Evolutionary conservation across 2,888 invertebrate species (phyloP), one percentile per base, ranked within the genome.

Genomic region (Mactromeris polynyma): DNA sequence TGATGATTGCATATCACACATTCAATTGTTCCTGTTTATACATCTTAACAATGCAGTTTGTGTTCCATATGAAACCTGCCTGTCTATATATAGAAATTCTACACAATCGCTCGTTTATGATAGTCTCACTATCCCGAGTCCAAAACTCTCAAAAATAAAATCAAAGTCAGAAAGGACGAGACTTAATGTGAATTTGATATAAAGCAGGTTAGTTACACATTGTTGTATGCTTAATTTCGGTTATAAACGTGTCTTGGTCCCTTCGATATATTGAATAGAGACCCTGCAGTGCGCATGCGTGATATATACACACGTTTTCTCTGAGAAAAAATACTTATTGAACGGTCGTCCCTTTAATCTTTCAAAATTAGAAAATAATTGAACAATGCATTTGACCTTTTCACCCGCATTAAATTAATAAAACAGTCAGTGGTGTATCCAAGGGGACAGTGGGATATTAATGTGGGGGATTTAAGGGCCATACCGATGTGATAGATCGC

Each of bases 391-490:
- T 36, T 14, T 81, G 81, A 58, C 81, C 54, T 33, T 81, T 81
- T 81, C 54, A 81, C 81, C 81, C 33, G 21, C 36, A 54, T 17
- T n/a, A 81, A 81, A 81, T 81, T 33, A 81, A 79, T 79, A 79
- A 79, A 73, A 79, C 42, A 26, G 26, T 26, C 79, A 26, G 40
- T n/a, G 79, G 40, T 40, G 26, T 79, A 73, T 33, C 73, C 73
- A 4, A 73, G 73, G 73, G 73, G 73, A 73, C 36, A 33, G 73
- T 73, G 33, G 73, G 73, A 1, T 73, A 73, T 73, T 33, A 14
- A 73, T 33, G 73, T 36, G 11, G 0, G 33, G 73, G 69, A 69
- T 31, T 69, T 33, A 69, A 69, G 69, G 69, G 69, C 69, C 69
- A 33, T 69, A 17, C 69, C n/a, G 31, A 33, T 17, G 69, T 33